phyloP scores from a whole-genome alignment of 2,888 invertebrate species.

The Pandemis heparana region DNA sequence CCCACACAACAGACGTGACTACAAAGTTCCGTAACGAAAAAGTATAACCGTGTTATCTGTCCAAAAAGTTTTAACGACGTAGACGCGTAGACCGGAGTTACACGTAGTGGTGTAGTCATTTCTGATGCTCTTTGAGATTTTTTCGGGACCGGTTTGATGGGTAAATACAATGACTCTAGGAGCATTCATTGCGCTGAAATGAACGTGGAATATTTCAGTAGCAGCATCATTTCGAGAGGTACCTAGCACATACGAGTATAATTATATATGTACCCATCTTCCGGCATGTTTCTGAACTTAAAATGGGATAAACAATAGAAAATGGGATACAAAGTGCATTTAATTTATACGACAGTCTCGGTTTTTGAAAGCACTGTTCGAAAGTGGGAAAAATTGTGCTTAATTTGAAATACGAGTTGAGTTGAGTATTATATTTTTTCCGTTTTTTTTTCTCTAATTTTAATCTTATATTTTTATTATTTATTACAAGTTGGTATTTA shows the following conservation, averaged over 20 bases:
- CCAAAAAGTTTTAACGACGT: constrained; percentile 73
- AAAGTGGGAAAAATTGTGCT: too few species aligned
- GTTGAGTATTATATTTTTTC: too few species aligned
- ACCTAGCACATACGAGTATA: neutral
- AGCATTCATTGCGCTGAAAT: neutral
- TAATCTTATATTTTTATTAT: too few species aligned
- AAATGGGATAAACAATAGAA: too few species aligned
- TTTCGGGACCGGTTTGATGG: constrained; percentile 7
- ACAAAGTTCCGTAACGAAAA: constrained; percentile 62
- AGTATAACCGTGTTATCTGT: constrained; percentile 61
- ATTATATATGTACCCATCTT: too few species aligned
- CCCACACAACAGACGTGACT: constrained; percentile 58
- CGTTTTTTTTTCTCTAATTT: too few species aligned
- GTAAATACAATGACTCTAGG: neutral
- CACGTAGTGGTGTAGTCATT: constrained; percentile 22
- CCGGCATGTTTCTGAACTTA: too few species aligned
- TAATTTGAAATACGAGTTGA: too few species aligned
- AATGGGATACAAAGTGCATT: too few species aligned
- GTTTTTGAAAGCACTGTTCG: too few species aligned
- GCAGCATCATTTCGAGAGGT: neutral
- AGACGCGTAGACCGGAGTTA: constrained; percentile 27
- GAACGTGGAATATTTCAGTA: neutral
- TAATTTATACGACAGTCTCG: too few species aligned
- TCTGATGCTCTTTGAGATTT: constrained; percentile 21
- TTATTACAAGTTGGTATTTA: too few species aligned